These are phyloP conservation scores for Sylvia borin DNA, from an alignment of 2,797 vertebrate genomes.

Conservation along the genomic window DNA sequence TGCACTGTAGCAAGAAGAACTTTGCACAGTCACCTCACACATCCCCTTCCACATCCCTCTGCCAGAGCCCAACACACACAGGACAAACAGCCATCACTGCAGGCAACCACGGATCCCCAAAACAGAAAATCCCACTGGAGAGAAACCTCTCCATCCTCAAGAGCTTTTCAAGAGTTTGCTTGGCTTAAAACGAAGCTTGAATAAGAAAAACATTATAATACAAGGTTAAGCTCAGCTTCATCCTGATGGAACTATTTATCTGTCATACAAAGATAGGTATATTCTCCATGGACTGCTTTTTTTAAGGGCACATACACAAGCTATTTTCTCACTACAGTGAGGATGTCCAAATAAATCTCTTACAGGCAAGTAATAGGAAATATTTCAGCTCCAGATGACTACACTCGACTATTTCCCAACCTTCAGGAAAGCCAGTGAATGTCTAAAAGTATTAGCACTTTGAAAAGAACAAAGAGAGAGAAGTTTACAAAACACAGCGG, in stretches of 20 bases:
- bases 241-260: slow-evolving; percentile 49
- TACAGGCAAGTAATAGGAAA: slow-evolving; percentile 35
- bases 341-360: slow-evolving; percentile 54
- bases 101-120: neutral
- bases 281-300: slow-evolving; percentile 15
- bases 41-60: neutral
- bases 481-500: neutral
- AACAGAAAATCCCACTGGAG: neutral
- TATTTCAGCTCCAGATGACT: slow-evolving; percentile 67
- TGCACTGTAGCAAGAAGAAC: accelerated
- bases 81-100: neutral
- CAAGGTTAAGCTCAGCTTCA: slow-evolving; percentile 35
- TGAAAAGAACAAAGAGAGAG: neutral
- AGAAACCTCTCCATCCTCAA: neutral
- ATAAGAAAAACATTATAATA: slow-evolving; percentile 30
- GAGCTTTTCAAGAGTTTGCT: neutral
- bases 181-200: neutral
- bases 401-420: slow-evolving; percentile 24
- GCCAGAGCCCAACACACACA: neutral
- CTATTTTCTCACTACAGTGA: slow-evolving; percentile 37
- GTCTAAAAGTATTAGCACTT: neutral
- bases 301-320: slow-evolving; percentile 34
- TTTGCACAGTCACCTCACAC: neutral
- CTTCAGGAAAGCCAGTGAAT: slow-evolving; percentile 31
- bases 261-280: slow-evolving; percentile 43